These are phyloP conservation scores for Drosophila novamexicana DNA, from an alignment of 1,140 invertebrate species.

Conservation along the genomic window DNA sequence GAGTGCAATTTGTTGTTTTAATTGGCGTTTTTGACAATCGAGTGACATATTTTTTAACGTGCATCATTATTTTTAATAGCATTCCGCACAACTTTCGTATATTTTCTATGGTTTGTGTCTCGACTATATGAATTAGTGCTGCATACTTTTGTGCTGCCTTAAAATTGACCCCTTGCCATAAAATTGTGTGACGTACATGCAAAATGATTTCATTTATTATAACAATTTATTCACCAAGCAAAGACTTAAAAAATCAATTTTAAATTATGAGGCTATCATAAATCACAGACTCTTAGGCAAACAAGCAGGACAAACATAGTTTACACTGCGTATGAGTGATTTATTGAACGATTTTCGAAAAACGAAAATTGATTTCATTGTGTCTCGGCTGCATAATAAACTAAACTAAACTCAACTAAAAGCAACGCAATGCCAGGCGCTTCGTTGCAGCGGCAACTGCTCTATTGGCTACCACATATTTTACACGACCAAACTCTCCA, in stretches of 20 bases:
- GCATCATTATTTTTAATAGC: not conserved
- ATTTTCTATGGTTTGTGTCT: constrained; percentile 29
- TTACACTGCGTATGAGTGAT: constrained; percentile 78
- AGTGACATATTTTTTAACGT: constrained; percentile 3
- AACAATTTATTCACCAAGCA: no score
- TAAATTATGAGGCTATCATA: constrained; percentile 43
- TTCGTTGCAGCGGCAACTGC: no score
- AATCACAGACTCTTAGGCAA: constrained; percentile 51
- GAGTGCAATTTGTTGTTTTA: constrained; percentile 10
- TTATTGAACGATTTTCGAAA: constrained; percentile 62
- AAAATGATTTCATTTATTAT: no score
- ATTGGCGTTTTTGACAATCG: not conserved
- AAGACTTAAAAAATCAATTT: constrained; percentile 24
- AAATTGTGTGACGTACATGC: no score
- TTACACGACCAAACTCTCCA: not conserved
- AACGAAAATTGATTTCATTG: constrained; percentile 71
- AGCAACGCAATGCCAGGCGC: constrained; percentile 2
- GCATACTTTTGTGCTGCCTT: constrained; percentile 39
- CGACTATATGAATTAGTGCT: constrained; percentile 5
- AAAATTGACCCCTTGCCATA: not conserved
- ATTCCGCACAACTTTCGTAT: not conserved
- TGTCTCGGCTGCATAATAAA: constrained; percentile 63
- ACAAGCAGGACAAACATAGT: constrained; percentile 28
- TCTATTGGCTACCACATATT: not conserved
- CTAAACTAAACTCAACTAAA: constrained; percentile 46